phyloP scores from a whole-genome alignment of 2,888 invertebrate species.

The Drosophila paranaensis region DNA sequence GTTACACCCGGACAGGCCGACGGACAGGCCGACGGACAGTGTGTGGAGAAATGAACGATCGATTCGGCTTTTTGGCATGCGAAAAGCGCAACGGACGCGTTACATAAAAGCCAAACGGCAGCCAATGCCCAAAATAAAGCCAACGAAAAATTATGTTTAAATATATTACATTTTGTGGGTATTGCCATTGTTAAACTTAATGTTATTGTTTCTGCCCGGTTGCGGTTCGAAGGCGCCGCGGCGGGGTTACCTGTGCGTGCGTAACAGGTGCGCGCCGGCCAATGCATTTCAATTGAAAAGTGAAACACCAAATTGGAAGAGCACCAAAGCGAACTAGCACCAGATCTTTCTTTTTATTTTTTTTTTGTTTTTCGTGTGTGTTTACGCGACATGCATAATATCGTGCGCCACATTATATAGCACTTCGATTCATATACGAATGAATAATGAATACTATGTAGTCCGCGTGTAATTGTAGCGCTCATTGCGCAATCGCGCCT shows the following conservation, averaged over 20 bases:
- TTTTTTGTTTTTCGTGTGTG: neutral
- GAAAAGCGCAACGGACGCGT: slow-evolving; percentile 47
- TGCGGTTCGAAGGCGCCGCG: slow-evolving; percentile 25
- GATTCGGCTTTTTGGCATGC: slow-evolving; percentile 51
- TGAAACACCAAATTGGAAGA: slow-evolving; percentile 46
- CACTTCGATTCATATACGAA: slow-evolving; percentile 23
- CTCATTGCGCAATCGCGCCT: slow-evolving; percentile 53
- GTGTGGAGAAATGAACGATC: slow-evolving; percentile 26
- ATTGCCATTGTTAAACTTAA: slow-evolving; percentile 52
- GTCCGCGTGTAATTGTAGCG: slow-evolving; percentile 39
- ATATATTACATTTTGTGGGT: slow-evolving; percentile 42
- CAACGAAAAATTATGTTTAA: slow-evolving; percentile 33
- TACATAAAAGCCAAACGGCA: slow-evolving; percentile 43
- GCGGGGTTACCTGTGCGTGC: slow-evolving; percentile 37
- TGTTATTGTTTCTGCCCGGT: slow-evolving; percentile 50
- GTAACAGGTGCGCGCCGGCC: slow-evolving; percentile 69
- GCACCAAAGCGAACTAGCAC: slow-evolving; percentile 15
- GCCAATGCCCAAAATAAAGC: slow-evolving; percentile 28
- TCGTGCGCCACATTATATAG: slow-evolving; percentile 13
- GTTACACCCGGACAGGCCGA: neutral
- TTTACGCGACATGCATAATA: slow-evolving; percentile 49
- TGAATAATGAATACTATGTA: slow-evolving; percentile 38
- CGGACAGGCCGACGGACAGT: neutral
- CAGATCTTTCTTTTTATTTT: neutral
- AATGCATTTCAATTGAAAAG: slow-evolving; percentile 74